Evolutionary conservation across 2,797 vertebrate species (phyloP), one percentile per base, ranked within the genome.

Genomic region (Mycteria americana): DNA sequence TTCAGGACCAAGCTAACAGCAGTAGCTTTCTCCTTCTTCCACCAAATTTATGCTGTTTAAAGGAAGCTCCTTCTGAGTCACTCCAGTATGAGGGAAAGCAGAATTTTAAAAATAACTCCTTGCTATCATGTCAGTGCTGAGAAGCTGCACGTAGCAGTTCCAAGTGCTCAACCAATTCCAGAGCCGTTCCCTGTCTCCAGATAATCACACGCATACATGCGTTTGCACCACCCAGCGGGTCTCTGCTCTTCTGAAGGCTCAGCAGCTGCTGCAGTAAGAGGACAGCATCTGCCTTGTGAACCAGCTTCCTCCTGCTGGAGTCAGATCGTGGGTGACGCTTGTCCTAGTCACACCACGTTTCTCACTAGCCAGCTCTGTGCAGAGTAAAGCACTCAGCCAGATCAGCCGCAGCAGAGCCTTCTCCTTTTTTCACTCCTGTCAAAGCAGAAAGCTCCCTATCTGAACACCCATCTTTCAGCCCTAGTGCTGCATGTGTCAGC

Each of bases 181-280:
- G 37, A n/a, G 14, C 57, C 3, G 0, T 11, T 79, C 69, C 67
- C 53, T 9, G 19, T 48, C 41, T 60, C 53, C 48, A 18, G 53
- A n/a, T 13, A 5, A 59, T 19, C 76, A 6, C 64, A 72, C 12
- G 1, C 23, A 22, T 8, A 7, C n/a, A 4, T 1, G 2, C 0
- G 0, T 33, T 8, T 33, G 30, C 54, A 39, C 39, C 72, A 3
- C 1, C 28, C 84, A 54, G 68, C 18, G 19, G 31, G 33, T 16
- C 60, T 43, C 6, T 28, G 81, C 77, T 63, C 35, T 27, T 39
- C 48, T 4, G 45, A 37, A 33, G 45, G 69, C 41, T 57, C 65
- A 3, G 68, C 81, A 51, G 35, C n/a, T 25, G 5, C 74, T 7
- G 51, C 18, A 0, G 9, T 6, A 11, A 25, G 59, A 60, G 59